These are phyloP conservation scores for Rhopalosiphum maidis DNA, from an alignment of 1,140 invertebrate genomes.

Conservation along the genomic window DNA sequence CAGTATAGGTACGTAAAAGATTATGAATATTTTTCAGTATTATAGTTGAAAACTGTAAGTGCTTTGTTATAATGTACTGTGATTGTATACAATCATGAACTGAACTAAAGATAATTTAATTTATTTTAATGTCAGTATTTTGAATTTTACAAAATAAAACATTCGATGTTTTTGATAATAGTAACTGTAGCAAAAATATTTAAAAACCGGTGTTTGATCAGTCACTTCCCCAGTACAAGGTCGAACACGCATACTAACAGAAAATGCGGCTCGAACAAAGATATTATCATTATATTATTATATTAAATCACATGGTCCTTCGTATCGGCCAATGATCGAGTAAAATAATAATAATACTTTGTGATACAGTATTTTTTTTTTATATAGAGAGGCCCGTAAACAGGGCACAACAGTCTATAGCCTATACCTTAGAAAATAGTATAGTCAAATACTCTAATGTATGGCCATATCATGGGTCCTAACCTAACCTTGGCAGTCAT, in stretches of 20 bases:
- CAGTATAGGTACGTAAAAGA: neutral
- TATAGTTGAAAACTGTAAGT: neutral
- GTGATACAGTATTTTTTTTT: neutral
- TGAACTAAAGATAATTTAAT: neutral
- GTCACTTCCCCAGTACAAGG: slow-evolving; percentile 30
- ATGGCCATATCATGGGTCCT: neutral
- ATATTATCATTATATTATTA: slow-evolving; percentile 19
- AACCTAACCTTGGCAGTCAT: neutral
- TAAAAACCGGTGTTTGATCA: slow-evolving; percentile 28
- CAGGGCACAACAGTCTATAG: neutral
- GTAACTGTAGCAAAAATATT: slow-evolving; percentile 21
- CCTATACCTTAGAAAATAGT: neutral
- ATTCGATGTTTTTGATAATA: neutral
- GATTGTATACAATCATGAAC: too few species aligned
- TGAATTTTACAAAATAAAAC: neutral
- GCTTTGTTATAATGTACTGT: neutral
- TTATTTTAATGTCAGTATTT: neutral
- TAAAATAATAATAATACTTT: slow-evolving; percentile 26
- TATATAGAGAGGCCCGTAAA: neutral
- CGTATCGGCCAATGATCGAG: neutral
- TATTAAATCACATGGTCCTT: slow-evolving; percentile 26
- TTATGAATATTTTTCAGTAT: neutral
- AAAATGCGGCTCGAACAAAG: slow-evolving; percentile 18
- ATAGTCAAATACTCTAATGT: neutral
- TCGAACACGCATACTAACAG: neutral